A percentile compares a stretch with the other conserved stretches of the same genome.
phyloP scores from a whole-genome alignment of 2,888 invertebrate genomes.

The Eupithecia pulchellata region DNA sequence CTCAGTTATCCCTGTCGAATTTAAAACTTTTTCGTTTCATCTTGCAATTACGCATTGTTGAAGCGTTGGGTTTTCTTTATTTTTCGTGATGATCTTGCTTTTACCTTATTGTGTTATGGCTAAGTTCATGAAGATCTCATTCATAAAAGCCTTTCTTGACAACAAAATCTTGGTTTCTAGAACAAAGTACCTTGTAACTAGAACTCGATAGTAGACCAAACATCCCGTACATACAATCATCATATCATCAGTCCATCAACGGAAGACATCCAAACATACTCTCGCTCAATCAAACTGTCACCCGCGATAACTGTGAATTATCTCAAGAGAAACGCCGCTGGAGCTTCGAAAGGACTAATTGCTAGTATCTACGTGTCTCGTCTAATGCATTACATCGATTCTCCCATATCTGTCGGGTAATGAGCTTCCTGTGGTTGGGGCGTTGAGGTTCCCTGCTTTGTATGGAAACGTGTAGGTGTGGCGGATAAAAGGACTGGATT shows the following conservation, averaged over 20 bases:
- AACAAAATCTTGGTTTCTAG: not conserved
- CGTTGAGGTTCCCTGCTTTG: slow-evolving; percentile 9
- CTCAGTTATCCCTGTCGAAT: not conserved
- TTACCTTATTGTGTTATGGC: not conserved
- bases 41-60: not conserved
- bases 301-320: slow-evolving; percentile 14
- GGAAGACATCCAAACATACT: not conserved
- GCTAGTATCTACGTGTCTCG: slow-evolving; percentile 22
- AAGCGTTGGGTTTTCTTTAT: no score
- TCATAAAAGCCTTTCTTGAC: not conserved
- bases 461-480: not conserved
- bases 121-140: not conserved
- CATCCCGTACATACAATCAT: slow-evolving; percentile 1
- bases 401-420: slow-evolving; percentile 19
- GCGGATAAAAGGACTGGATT: not conserved
- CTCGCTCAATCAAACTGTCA: slow-evolving; percentile 15
- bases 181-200: not conserved
- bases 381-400: slow-evolving; percentile 23
- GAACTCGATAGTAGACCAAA: not conserved
- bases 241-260: not conserved
- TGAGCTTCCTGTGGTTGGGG: slow-evolving; percentile 19
- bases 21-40: not conserved
- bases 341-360: slow-evolving; percentile 21
- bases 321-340: slow-evolving; percentile 24
- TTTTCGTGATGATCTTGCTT: no score